Base-by-base conservation (phyloP, 2,797 vertebrate genomes). In the Anableps anableps region DNA sequence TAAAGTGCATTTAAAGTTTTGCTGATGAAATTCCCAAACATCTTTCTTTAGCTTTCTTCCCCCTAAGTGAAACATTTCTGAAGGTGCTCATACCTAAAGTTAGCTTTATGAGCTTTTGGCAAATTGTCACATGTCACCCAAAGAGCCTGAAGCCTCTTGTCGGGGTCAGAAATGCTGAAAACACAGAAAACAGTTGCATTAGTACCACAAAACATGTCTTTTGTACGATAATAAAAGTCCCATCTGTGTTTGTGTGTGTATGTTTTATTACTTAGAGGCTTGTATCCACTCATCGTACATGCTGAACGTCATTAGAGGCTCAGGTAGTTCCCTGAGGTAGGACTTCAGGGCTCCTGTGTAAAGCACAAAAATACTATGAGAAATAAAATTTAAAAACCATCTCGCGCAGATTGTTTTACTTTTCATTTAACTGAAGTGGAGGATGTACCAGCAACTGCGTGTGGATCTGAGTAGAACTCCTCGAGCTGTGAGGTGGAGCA, bases 381-480 rank as follows among this genome's bases (percentile, higher is more conserved):
- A 80, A 16, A 78, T 26, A 5, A 4, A 68, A 23, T 14, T 23
- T 14, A 16, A 70, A 71, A 83, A 81, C 10, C 2, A 82, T 77
- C 10, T 74, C 58, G 5, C 77, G 23, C 79, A 72, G 64, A 70
- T 79, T 79, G 43, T 48, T 80, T 77, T 11, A 76, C 19, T 64
- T 41, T 84, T 51, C 50, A 23, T 2, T 41, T 50, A 68, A 81
- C 78, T 74, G 68, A 55, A 74, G 31, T 53, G 8, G 68, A 74
- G 48, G 36, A 16, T 29, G 53, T 95, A 99, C 98, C 98, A 88
- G 98, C 98, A 1, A 99, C 98, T 0, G 98, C 98, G 0, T 99
- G 98, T n/a, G 98, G 98, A 87, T 99, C 98, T 0, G 97, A 99
- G 91, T 99, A 99, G 88, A 99, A 99, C 82, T 99, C 98, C 8